Base-by-base conservation (phyloP, 2,888 invertebrate species). In the Rhodophaea formosa region DNA sequence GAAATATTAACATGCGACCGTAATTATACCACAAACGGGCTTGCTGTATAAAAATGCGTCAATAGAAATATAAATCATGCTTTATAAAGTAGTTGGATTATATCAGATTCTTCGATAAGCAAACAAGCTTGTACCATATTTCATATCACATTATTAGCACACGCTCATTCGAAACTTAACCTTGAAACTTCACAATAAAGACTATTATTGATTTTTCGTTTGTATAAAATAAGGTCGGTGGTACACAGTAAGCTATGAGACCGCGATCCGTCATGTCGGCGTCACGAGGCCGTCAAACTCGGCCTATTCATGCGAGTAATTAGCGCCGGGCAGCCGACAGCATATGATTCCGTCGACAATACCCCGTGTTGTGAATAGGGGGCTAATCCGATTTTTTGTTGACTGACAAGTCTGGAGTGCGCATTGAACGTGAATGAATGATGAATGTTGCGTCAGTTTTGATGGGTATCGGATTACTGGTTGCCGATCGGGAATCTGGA, bases 271-370 rank as follows among this genome's bases (percentile, higher is more conserved):
- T 62, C 61, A 64, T 59, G 62, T 63, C 57, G 61, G 65, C 62
- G 71, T 74, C 74, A 72, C 65, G 59, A 61, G 63, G 61, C 69
- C 72, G 79, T 81, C 82, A 83, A 80, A 79, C 75, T 73, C 77
- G 74, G 43, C 15, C 56, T 42, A 82, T 81, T 82, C 80, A 79
- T 61, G 75, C 79, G 78, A 67, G 76, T 84, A 84, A 86, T 86
- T 86, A 86, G 80, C 77, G 72, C 72, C 79, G 79, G 74, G 77
- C 77, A 70, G 62, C 69, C 65, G 67, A 78, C 80, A 77, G 82
- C 79, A 70, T 72, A 56, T 49, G 75, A 76, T 75, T 75, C 71
- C 74, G 72, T 72, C 72, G 77, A 82, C 83, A 81, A 80, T 79
- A 70, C 69, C 68, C 67, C 67, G 69, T 69, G 70, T 72, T 68